Evolutionary conservation across 2,888 invertebrate species (phyloP).

Genomic region (Melitaea athalia): DNA sequence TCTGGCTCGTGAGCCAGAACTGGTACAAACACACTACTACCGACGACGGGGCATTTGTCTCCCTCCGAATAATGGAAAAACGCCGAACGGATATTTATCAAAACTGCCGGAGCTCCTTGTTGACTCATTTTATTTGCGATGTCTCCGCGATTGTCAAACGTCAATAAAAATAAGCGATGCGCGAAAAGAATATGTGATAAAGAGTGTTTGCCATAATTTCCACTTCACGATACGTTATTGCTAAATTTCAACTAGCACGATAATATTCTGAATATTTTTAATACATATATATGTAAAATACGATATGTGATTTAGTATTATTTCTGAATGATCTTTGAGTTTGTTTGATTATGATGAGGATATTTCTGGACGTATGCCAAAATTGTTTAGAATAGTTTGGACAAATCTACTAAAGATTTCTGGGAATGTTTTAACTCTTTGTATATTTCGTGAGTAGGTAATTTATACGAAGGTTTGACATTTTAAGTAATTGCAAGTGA

Average conservation of each 20-base stretch:
- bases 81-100: constrained; percentile 73
- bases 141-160: constrained; percentile 51
- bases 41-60: constrained; percentile 71
- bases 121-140: constrained; percentile 57
- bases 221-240: background rate
- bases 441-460: background rate
- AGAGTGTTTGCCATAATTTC: constrained; percentile 4
- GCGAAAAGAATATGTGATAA: constrained; percentile 4
- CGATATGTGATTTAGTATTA: constrained; percentile 57
- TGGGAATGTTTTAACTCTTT: background rate
- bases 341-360: constrained; percentile 65
- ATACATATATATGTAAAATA: constrained; percentile 20
- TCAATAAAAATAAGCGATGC: constrained; percentile 42
- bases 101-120: constrained; percentile 53
- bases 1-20: too few species aligned
- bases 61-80: constrained; percentile 67
- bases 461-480: background rate
- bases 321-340: constrained; percentile 67
- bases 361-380: constrained; percentile 64
- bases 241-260: background rate
- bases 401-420: background rate
- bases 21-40: too few species aligned
- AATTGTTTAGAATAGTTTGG: constrained; percentile 44
- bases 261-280: background rate
- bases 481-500: background rate